Base-by-base conservation (phyloP, 2,888 invertebrate species). In the Sarcophaga carnaria region DNA sequence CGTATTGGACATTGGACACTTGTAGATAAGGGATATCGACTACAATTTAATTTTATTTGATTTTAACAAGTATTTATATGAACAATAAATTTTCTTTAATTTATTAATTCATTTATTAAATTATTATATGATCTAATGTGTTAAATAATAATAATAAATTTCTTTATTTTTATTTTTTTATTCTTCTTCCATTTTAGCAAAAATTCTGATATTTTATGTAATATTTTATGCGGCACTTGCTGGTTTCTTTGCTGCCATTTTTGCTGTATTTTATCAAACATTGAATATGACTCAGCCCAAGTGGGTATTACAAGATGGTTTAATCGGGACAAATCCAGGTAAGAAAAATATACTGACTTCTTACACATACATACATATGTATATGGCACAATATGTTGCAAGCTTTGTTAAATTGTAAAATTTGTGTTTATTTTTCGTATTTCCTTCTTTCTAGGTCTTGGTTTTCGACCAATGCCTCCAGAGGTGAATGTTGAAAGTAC, bases 301-400 rank as follows among this genome's bases (percentile, higher is more conserved):
- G 93, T 99, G 98, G 97, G 97, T 97, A 94, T 94, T 97, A 93
- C 96, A 96, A 25, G 94, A 95, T 87, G 98, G 98, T 69, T 94
- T 98, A 91, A 98, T 99, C 92, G 98, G 98, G 89, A 96, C 95
- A 92, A 99, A 99, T 95, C 99, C 99, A 94, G 99, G 98, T 98
- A 94, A 93, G 90, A 22, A 59, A 49, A 2, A 66, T 64, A 17
- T 11, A 20, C 4, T n/a, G 14, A 63, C 45, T 64, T 22, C 27
- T 37, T 25, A 74, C 27, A 59, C 12, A 59, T 10, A 63, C 17
- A 25, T 70, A 14, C 14, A 37, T 22, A 66, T 63, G 62, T 6
- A 37, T 37, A 37, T 37, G 6, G 6, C 37, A 37, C 37, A 37
- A 37, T 10, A 37, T 37, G 37, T 37, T 37, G 37, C 37, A 10